phyloP scores from a whole-genome alignment of 30 jellyfish, hydroid and myxozoan genomes.

The Pelagia noctiluca region DNA sequence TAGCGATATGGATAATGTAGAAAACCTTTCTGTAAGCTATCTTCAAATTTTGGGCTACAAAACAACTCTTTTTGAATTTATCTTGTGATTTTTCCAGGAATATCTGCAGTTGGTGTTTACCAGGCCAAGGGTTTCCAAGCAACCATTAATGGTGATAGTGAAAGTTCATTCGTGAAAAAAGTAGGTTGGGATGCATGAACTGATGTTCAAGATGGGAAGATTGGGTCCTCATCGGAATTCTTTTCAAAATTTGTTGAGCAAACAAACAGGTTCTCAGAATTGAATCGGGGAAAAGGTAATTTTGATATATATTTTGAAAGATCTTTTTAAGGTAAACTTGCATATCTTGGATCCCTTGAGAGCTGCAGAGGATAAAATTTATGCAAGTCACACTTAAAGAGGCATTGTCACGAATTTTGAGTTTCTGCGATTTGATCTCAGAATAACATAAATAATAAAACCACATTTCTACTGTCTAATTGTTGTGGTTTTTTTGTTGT shows the following conservation, averaged over 20 bases:
- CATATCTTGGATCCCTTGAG: no score
- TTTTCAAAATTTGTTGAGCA: background rate
- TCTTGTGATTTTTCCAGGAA: conserved; percentile 17
- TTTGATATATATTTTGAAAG: no score
- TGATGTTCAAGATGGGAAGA: background rate
- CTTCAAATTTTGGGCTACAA: background rate
- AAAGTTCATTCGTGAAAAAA: background rate
- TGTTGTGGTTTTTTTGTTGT: no score
- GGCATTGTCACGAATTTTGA: no score
- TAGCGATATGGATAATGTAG: background rate
- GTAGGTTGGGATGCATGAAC: background rate
- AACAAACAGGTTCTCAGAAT: background rate
- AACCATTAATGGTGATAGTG: background rate
- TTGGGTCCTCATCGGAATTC: background rate
- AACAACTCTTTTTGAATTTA: background rate
- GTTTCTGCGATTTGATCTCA: no score
- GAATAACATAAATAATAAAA: no score
- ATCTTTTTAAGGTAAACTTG: no score
- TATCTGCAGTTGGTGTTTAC: conserved; percentile 27
- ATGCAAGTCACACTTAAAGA: no score
- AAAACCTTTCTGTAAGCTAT: background rate
- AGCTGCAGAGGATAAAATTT: no score
- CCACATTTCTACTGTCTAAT: no score
- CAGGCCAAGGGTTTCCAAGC: conserved; percentile 19
- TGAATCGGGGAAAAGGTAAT: background rate